Percentiles rank a stretch among this genome's conserved stretches.
phyloP scores from a whole-genome alignment of 2,888 invertebrate species.

The Cosmopolites sordidus region DNA sequence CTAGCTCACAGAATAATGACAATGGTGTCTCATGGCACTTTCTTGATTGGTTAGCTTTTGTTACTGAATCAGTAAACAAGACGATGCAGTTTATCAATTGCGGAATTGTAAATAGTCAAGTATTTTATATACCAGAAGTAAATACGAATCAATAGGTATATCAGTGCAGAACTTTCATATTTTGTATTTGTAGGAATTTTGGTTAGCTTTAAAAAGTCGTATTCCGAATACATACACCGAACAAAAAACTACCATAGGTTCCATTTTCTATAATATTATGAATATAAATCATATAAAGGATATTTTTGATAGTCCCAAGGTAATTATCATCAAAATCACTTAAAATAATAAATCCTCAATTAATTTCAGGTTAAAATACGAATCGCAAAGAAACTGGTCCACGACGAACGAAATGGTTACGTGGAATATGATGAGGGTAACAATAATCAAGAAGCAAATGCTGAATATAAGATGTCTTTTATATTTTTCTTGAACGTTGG shows the following conservation, averaged over 20 bases:
- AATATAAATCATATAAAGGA: constrained; percentile 67
- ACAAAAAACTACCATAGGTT: constrained; percentile 61
- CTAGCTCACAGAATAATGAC: constrained; percentile 13
- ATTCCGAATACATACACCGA: constrained; percentile 61
- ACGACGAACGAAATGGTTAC: constrained; percentile 59
- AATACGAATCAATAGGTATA: constrained; percentile 19
- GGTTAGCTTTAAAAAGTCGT: constrained; percentile 66
- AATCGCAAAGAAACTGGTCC: constrained; percentile 60
- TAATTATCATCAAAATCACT: constrained; percentile 35
- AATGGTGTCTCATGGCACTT: constrained; percentile 50
- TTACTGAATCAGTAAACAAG: constrained; percentile 73
- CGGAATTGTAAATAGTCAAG: constrained; percentile 62
- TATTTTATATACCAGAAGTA: constrained; percentile 67
- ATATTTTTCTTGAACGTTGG: constrained; percentile 48
- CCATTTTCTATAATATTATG: constrained; percentile 65
- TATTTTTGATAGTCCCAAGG: constrained; percentile 66
- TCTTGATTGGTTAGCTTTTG: constrained; percentile 68
- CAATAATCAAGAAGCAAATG: constrained; percentile 36
- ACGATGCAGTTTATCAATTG: constrained; percentile 67
- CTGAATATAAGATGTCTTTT: constrained; percentile 38
- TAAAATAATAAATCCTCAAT: constrained; percentile 4
- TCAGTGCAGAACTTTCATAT: too few species aligned
- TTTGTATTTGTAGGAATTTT: constrained; percentile 54
- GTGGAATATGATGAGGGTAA: constrained; percentile 33
- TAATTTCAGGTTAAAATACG: constrained; percentile 56